Base-by-base conservation (phyloP, 2,888 invertebrate species). In the Ectemnius cavifrons region DNA sequence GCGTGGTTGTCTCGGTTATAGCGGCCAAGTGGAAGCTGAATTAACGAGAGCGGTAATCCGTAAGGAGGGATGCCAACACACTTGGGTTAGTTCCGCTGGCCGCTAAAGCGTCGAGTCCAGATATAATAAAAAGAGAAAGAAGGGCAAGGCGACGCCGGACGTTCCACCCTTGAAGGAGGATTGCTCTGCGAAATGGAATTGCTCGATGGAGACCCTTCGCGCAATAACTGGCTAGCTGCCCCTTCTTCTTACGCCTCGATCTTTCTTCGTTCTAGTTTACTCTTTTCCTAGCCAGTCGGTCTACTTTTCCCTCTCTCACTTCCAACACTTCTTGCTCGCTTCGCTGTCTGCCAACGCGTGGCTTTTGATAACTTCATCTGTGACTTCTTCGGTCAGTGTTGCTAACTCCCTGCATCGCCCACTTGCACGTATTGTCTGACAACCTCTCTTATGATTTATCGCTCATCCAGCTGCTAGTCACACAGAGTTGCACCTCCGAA, bases 371-470 rank as follows among this genome's bases (percentile, higher is more conserved):
- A 82, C 81, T 77, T 73, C 72, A 63, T 67, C 67, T 66, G 73
- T 8, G 37, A 75, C 72, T 71, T 68, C 60, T 46, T 58, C 70
- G 28, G 57, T 46, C 45, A 37, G 37, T 8, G 37, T 64, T 16
- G 58, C 67, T 64, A 20, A 13, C 27, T 46, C 70, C 73, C 52
- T 66, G 70, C 64, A 71, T 58, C 75, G 71, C 16, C 37, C 37
- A 8, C 37, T 62, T 72, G 75, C 74, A 75, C 73, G 80, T 80
- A 80, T 68, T 37, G 37, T 37, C 37, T 37, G 37, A 11, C 37
- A 6, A 65, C 70, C 72, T 74, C 76, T 74, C 78, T 79, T 73
- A 71, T 73, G 80, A 82, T 82, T 82, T 82, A 82, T 82, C 82
- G 77, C 76, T 65, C 80, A 79, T 75, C 79, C 75, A 74, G 37